Evolutionary conservation across 1,140 invertebrate species (phyloP), one percentile per base, ranked within the genome.

Genomic region (Penaeus vannamei): DNA sequence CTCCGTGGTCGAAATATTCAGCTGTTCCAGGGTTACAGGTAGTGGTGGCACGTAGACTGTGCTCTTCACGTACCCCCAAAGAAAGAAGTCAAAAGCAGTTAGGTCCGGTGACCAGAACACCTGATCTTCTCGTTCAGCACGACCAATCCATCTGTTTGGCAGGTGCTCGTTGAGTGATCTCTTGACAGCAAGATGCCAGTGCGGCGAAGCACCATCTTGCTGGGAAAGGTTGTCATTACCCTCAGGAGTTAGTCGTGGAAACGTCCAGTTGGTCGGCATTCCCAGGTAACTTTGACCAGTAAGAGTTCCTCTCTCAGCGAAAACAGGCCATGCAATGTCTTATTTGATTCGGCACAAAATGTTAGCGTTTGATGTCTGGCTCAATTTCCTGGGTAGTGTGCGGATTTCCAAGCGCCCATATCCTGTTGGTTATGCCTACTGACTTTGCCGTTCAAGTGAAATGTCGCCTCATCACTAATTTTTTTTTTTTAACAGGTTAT

Each of bases 311-410:
- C 53, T 42, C 1, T 82, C 80, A 82, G 14, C 42, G 32, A 82
- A 46, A 42, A 42, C 4, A 42, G 36, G 36, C 0, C 26, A 79
- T 79, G 32, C 76, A 42, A 1, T 26, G n/a, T 0, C 36, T 46
- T 82, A 7, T 82, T 82, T 82, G 80, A 82, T 29, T 59, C 59
- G 80, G 42, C 80, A 82, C 42, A 82, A n/a, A 53, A 82, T n/a
- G 36, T 59, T 42, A n/a, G 2, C 59, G n/a, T 53, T 12, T 46
- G 20, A 22, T 22, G 79, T 81, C 46, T 81, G 0, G 46, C 79
- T 46, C 79, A 81, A 42, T 23, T 46, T 81, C 79, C 36, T 4
- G 79, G 46, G 69, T 76, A 42, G n/a, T 14, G 46, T 46, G 42
- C 32, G 79, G 20, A 42, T 81, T 81, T 42, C n/a, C 79, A 81